Evolutionary conservation across 2,888 invertebrate genomes (phyloP), one percentile per base, ranked within the genome.

Genomic region (Marasmarcha lunaedactyla): DNA sequence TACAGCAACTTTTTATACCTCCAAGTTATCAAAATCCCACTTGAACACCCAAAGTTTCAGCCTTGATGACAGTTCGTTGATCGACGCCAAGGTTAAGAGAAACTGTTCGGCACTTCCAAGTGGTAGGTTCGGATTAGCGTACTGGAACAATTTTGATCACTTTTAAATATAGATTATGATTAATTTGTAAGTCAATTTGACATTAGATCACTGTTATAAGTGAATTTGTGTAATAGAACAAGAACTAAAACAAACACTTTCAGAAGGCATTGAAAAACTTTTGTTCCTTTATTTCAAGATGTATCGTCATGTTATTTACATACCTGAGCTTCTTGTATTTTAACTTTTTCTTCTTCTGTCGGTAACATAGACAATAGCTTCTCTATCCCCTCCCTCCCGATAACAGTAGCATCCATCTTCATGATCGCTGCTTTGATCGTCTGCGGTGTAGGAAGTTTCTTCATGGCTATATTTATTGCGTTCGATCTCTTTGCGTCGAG

Each of bases 401-500:
- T 94, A 36, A 99, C 96, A 1, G 97, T 95, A 1, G 95, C 94
- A 69, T 99, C 99, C 97, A 99, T 99, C 83, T 99, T 99, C 70
- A 99, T 85, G 47, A 97, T 96, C 15, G 98, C 99, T n/a, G 97
- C 94, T 69, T 98, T 98, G 48, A 99, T 99, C 5, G 98, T 95
- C 48, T 97, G 89, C 0, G 98, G 95, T 1, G 98, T 98, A 1
- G 99, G 99, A 48, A 99, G 84, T 68, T 98, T 98, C 14, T 98
- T 99, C 92, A 99, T 94, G 11, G 98, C 98, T 56, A 99, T 99
- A 70, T 99, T 99, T 54, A 99, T 99, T 33, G 97, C 98, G 71
- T 99, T 99, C 5, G 99, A 99, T 48, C 99, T 87, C 70, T 98
- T 99, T 35, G 97, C 92, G 71, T 97, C 97, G 71, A 99, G 83